Evolutionary conservation across 1,140 invertebrate species (phyloP).

Genomic region (Bathynomus jamesi): DNA sequence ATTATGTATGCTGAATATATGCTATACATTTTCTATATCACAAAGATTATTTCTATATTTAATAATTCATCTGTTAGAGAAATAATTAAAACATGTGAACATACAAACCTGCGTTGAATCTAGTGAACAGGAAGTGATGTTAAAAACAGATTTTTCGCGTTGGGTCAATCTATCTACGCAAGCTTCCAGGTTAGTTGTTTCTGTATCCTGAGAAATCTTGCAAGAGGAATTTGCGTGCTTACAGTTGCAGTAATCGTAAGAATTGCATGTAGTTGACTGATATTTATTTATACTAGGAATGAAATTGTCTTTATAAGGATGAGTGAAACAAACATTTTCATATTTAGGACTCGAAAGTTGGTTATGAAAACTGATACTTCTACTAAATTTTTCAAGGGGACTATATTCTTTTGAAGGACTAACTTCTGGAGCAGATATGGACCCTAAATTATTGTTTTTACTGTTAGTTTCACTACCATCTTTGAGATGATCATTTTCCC

Average conservation of each 20-base stretch:
- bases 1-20: too few relatives aligned
- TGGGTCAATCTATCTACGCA: conserved; percentile 29
- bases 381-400: conserved; percentile 28
- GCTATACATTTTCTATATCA: too few relatives aligned
- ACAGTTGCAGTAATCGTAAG: neutral
- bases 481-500: neutral
- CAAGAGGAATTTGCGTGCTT: neutral
- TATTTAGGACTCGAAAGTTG: conserved; percentile 38
- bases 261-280: neutral
- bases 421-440: conserved; percentile 35
- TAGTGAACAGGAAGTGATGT: conserved; percentile 25
- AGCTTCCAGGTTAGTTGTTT: conserved; percentile 29
- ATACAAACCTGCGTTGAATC: neutral
- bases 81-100: neutral
- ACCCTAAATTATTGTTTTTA: conserved; percentile 33
- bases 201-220: conserved; percentile 8
- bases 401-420: conserved; percentile 34
- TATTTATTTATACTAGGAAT: neutral
- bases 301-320: neutral
- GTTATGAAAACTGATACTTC: conserved; percentile 38
- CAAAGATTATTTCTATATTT: too few relatives aligned
- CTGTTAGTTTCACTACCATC: neutral
- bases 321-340: conserved; percentile 35
- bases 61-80: too few relatives aligned
- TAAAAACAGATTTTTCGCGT: conserved; percentile 34